Percentiles rank a stretch among this genome's conserved stretches.
These are phyloP conservation scores for Mionectes macconnelli DNA, from an alignment of 2,113 vertebrate genomes.

Conservation along the genomic window DNA sequence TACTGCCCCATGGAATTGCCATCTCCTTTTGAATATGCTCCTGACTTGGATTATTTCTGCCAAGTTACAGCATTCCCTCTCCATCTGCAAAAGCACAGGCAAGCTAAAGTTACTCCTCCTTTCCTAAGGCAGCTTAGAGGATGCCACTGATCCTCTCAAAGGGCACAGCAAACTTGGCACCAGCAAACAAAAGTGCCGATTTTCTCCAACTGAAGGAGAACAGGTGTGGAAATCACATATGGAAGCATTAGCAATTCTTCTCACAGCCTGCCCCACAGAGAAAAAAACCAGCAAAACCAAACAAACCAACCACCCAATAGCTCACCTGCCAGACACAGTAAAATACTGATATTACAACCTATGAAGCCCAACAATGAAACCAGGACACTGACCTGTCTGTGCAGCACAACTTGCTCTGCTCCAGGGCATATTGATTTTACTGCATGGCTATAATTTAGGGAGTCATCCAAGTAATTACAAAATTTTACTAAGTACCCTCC, in stretches of 20 bases:
- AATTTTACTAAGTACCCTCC: background rate
- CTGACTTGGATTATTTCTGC: background rate
- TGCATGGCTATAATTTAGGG: background rate
- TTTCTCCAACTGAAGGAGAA: background rate
- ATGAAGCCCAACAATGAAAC: background rate
- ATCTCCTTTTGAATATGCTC: background rate
- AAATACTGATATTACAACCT: background rate
- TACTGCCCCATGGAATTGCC: background rate
- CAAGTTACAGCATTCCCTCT: background rate
- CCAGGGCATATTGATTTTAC: background rate
- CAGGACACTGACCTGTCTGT: background rate
- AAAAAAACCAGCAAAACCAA: background rate
- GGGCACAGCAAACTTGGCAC: background rate
- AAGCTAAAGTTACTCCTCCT: background rate
- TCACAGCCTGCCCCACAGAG: background rate
- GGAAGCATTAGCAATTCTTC: background rate
- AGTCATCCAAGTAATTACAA: background rate
- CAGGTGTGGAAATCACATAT: fast-evolving
- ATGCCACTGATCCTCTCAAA: background rate
- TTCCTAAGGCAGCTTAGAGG: background rate
- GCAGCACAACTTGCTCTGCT: background rate
- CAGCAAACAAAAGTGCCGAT: background rate
- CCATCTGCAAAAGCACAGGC: background rate
- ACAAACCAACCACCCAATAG: background rate
- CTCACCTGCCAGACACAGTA: background rate